Evolutionary conservation across 2,888 invertebrate species (phyloP), one percentile per base, ranked within the genome.

Genomic region (Panorpa germanica): DNA sequence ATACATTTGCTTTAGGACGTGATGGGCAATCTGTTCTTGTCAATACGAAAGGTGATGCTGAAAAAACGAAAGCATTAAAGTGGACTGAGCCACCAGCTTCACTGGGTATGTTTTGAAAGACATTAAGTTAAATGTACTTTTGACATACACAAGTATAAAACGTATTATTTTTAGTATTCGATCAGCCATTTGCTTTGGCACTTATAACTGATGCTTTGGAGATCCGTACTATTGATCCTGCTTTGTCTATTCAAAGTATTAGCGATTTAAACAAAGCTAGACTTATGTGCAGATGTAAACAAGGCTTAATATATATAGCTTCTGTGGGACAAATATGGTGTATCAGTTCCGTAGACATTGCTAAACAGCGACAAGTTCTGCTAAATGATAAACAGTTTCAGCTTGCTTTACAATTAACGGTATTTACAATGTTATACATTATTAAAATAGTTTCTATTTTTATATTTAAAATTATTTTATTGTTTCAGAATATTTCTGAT

Each of bases 351-450:
- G 70, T 80, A 5, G 81, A 88, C 38, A 65, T 86, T 37, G 66
- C 74, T 3, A 71, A 71, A 33, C 96, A 98, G 55, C 71, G 88
- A 18, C 67, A 77, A 43, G 72, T 74, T 40, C 59, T 98, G 28
- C 57, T 95, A 8, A 74, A 80, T 39, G 78, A 82, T 41, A 88
- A 90, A 48, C 83, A 91, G 47, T 98, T 91, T 55, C 83, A 93
- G 50, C 59, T 96, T 33, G 96, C 96, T 3, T 65, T 93, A 13
- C 78, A 82, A 49, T 56, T 95, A 38, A 85, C 85, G 32, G 91
- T 90, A 56, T 60, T 69, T 61, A 35, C 15, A 23, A 22, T 26
- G 5, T 21, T 5, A 48, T 52, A 25, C 35, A 24, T 19, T 37
- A 50, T 24, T 34, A 51, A 28, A 44, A 49, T 38, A 52, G 53